Conservation (phyloP, 2,797 vertebrate species). For the Betta splendens region DNA sequence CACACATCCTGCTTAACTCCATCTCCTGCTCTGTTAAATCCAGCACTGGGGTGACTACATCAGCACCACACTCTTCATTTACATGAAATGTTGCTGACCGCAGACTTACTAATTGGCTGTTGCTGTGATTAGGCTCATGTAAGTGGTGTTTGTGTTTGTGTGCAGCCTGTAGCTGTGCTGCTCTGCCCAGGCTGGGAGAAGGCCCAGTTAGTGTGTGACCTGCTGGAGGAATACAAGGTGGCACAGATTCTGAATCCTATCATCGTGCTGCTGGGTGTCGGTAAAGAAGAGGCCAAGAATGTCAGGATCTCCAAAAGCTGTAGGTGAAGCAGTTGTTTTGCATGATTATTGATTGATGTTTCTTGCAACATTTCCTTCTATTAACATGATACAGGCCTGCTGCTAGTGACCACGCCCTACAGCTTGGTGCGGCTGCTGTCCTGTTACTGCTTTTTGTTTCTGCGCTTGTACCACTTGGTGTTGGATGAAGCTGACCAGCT, state of each 20-base stretch:
- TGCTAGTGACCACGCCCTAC: slow-evolving; percentile 89
- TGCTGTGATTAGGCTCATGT: too few relatives aligned
- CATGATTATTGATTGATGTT: not conserved
- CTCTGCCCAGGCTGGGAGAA: slow-evolving; percentile 91
- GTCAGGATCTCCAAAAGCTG: slow-evolving; percentile 85
- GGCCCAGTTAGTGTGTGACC: slow-evolving; percentile 82
- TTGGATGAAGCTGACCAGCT: slow-evolving; percentile 87
- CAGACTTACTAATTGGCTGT: too few relatives aligned
- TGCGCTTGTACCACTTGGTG: slow-evolving; percentile 87
- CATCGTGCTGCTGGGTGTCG: slow-evolving; percentile 81
- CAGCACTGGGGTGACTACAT: slow-evolving; percentile 82
- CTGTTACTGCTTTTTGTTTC: slow-evolving; percentile 80
- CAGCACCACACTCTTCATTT: accelerated
- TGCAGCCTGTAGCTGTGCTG: slow-evolving; percentile 89
- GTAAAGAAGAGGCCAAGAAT: slow-evolving; percentile 82
- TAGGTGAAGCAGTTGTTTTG: too few relatives aligned
- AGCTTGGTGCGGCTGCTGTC: slow-evolving; percentile 85
- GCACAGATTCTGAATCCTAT: slow-evolving; percentile 74
- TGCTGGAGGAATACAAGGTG: slow-evolving; percentile 76
- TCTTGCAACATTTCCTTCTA: accelerated
- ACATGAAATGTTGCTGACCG: too few relatives aligned
- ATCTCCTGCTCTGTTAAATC: slow-evolving; percentile 67
- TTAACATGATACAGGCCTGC: slow-evolving; percentile 76
- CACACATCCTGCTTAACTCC: slow-evolving; percentile 78
- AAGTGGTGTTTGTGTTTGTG: not conserved